These are phyloP conservation scores for Salvelinus sp. DNA, from an alignment of 2,113 vertebrate genomes.

Conservation along the genomic window DNA sequence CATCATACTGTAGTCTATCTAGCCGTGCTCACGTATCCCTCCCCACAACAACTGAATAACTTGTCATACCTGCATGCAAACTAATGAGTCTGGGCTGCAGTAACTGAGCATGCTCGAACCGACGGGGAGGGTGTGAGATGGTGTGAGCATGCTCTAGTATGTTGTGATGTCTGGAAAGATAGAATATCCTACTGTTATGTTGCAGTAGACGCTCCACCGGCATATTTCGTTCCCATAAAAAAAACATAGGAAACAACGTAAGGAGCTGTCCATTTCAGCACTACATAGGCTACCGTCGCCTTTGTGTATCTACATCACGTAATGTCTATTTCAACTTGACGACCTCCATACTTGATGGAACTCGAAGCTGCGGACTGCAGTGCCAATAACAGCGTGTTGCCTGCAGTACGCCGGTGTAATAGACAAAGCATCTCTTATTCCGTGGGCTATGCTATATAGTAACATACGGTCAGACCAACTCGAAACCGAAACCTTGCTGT, in stretches of 20 bases:
- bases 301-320: constrained; percentile 20
- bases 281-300: not conserved
- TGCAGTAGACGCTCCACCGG: not conserved
- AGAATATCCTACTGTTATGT: constrained; percentile 1
- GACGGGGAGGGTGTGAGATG: constrained; percentile 14
- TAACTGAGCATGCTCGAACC: constrained; percentile 60
- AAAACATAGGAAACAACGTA: not conserved
- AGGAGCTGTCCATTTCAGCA: constrained; percentile 42
- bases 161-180: constrained; percentile 45
- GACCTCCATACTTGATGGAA: not conserved
- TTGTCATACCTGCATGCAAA: constrained; percentile 13
- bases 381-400: constrained; percentile 33
- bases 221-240: not conserved
- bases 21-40: not conserved
- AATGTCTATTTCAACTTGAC: constrained; percentile 37
- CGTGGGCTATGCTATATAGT: constrained; percentile 7
- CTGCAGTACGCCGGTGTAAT: constrained; percentile 52
- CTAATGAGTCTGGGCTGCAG: not conserved
- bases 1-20: too few species aligned
- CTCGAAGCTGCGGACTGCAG: constrained; percentile 56
- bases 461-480: constrained; percentile 5
- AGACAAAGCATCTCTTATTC: constrained; percentile 41
- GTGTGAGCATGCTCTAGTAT: constrained; percentile 16
- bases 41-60: constrained; percentile 12
- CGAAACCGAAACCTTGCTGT: too few species aligned